A percentile compares a stretch with the other conserved stretches of the same genome.
These are phyloP conservation scores for Calliphora vicina DNA, from an alignment of 1,140 invertebrate species.

Conservation along the genomic window DNA sequence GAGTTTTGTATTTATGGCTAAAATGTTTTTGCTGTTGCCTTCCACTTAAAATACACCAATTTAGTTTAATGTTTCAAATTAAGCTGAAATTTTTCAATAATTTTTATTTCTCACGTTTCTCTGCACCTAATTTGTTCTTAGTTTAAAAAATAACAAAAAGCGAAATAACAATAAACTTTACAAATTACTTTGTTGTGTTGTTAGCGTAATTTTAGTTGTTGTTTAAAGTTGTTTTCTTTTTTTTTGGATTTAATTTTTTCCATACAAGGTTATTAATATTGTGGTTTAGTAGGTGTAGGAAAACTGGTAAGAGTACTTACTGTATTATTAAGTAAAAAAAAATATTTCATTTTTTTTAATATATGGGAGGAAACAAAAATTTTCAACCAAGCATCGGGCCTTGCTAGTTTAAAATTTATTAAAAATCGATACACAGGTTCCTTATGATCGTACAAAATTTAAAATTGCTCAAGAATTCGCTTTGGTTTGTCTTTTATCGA, in stretches of 20 bases:
- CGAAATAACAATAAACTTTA: background rate
- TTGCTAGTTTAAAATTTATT: too few species aligned
- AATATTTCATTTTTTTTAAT: too few species aligned
- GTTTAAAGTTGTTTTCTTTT: background rate
- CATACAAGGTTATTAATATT: background rate
- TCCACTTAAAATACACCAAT: background rate
- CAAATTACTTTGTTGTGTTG: background rate
- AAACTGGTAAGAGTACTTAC: too few species aligned
- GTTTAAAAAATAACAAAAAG: background rate
- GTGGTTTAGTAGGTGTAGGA: background rate
- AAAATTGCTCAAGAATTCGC: too few species aligned
- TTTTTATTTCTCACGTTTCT: background rate
- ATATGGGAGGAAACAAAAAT: too few species aligned
- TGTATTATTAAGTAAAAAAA: too few species aligned
- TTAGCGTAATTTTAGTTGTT: background rate
- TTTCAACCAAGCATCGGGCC: too few species aligned
- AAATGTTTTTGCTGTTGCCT: background rate
- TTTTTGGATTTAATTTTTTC: background rate
- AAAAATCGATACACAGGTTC: too few species aligned
- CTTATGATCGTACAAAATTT: too few species aligned
- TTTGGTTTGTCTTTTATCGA: too few species aligned
- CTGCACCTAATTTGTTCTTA: background rate
- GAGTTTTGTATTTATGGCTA: background rate
- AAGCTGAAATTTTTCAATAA: slow-evolving; percentile 1
- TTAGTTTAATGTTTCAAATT: slow-evolving; percentile 1